A percentile compares a stretch with the other conserved stretches of the same genome.
Conservation (phyloP, 64 coral and sea anemone species). For the Cladopsammia gracilis region DNA sequence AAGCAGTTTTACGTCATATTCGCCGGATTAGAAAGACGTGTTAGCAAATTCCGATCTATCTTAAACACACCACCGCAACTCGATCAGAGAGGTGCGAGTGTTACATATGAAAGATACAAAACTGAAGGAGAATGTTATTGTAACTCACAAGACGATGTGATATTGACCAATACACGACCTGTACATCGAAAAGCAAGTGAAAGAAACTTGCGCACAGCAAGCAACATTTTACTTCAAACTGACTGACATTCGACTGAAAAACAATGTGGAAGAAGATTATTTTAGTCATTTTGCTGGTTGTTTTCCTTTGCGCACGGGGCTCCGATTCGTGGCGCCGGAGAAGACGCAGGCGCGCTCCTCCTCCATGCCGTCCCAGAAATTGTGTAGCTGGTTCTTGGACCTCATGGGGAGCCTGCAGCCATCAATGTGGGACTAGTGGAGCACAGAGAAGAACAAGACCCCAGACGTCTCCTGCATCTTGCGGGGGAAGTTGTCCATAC, state of each 20-base stretch:
- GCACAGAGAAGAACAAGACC: conserved; percentile 29
- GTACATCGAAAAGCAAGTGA: neutral
- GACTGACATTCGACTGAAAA: neutral
- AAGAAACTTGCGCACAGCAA: neutral
- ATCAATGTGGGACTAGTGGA: conserved; percentile 39
- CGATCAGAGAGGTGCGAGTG: neutral
- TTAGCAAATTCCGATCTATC: neutral
- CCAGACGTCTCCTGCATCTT: neutral
- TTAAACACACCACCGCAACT: neutral
- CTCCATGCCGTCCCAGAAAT: conserved; percentile 1
- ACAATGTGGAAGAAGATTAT: neutral
- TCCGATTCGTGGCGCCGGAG: conserved; percentile 32
- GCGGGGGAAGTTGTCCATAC: conserved; percentile 56
- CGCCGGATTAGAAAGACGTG: no score
- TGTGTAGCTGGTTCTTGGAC: conserved; percentile 11
- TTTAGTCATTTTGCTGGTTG: neutral
- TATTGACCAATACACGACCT: neutral
- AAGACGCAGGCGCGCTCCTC: neutral
- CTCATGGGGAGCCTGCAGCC: conserved; percentile 24
- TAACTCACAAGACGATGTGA: neutral
- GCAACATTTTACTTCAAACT: neutral
- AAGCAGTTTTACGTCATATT: neutral
- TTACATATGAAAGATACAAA: no score
- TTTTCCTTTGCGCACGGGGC: neutral
- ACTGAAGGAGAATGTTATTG: neutral